Evolutionary conservation across 2,113 vertebrate genomes (phyloP).

Genomic region (Hippocampus comes): DNA sequence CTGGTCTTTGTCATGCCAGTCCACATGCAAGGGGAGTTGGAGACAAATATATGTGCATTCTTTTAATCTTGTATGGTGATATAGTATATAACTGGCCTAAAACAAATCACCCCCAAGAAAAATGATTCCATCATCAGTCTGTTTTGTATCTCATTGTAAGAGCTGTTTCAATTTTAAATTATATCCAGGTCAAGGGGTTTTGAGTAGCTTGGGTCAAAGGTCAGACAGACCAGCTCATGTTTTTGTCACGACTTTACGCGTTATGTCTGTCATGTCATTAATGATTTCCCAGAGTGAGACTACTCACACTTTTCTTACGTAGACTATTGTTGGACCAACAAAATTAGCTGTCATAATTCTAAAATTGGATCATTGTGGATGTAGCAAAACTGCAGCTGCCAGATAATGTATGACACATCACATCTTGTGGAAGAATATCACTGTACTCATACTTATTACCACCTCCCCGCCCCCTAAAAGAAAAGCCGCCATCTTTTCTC

Average conservation of each 20-base stretch:
- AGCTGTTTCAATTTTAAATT: background rate
- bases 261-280: background rate
- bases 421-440: background rate
- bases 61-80: background rate
- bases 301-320: background rate
- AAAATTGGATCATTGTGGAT: background rate
- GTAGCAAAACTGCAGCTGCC: background rate
- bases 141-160: background rate
- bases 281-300: background rate
- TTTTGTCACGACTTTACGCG: background rate
- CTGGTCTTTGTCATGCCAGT: background rate
- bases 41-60: background rate
- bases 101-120: background rate
- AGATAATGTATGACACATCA: background rate
- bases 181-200: background rate
- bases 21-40: background rate
- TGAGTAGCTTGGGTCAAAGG: background rate
- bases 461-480: background rate
- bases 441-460: background rate
- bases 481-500: background rate
- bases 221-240: background rate
- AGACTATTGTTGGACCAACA: background rate
- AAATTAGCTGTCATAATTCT: background rate
- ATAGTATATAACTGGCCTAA: background rate
- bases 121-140: background rate